Percentiles rank a stretch among this genome's conserved stretches.
Conservation (phyloP, 2,888 invertebrate genomes). For the Synergus gifuensis region DNA sequence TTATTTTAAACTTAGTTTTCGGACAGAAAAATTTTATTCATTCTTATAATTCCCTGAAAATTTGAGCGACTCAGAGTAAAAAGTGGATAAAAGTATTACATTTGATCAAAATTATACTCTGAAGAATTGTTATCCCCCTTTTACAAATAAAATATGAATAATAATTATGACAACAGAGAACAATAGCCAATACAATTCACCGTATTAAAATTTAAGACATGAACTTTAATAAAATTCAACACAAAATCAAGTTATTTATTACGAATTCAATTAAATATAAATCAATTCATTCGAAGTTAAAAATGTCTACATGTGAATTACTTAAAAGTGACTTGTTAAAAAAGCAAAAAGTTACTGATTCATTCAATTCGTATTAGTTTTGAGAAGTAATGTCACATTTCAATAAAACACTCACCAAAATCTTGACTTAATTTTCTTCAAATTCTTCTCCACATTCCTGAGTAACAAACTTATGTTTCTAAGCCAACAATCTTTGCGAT, state of each 20-base stretch:
- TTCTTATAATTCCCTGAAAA: not conserved
- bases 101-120: too few relatives aligned
- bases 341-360: not conserved
- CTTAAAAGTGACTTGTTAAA: not conserved
- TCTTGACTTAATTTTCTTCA: not conserved
- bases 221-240: too few relatives aligned
- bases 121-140: too few relatives aligned
- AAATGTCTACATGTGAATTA: not conserved
- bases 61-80: too few relatives aligned
- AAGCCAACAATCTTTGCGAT: not conserved
- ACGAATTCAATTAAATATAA: too few relatives aligned
- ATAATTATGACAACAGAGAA: too few relatives aligned
- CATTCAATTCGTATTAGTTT: not conserved
- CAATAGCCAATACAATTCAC: too few relatives aligned
- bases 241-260: too few relatives aligned
- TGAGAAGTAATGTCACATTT: not conserved
- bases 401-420: not conserved
- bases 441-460: not conserved
- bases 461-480: not conserved
- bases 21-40: not conserved
- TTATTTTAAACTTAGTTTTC: not conserved
- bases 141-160: too few relatives aligned
- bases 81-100: too few relatives aligned
- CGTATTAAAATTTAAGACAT: too few relatives aligned
- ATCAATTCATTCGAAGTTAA: not conserved